Evolutionary conservation across 2,888 invertebrate genomes (phyloP), one percentile per base, ranked within the genome.

Genomic region (Plebejus anna): DNA sequence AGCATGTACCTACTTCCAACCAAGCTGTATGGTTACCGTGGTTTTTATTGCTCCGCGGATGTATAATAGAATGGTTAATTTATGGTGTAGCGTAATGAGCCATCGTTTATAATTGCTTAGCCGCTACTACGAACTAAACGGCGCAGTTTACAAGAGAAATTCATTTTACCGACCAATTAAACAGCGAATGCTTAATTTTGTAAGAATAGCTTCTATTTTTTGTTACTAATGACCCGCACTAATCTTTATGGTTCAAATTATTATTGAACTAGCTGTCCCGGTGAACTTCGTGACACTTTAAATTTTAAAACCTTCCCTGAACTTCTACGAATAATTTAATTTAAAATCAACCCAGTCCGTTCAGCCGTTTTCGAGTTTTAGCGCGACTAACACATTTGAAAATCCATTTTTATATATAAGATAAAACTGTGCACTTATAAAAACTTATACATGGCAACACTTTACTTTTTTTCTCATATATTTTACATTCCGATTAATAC

Each of bases 81-180:
- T 22, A 59, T 22, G 59, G 59, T 22, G 6, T n/a, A 59, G 13
- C 59, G n/a, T 59, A 59, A 59, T 59, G 59, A 59, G 11, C 59
- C n/a, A 59, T 59, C 22, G 59, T 7, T 22, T 59, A 59, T 59
- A 59, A 59, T 59, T 59, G 22, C 59, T 59, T 59, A 59, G 7
- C 22, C n/a, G 22, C 22, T 22, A 22, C 22, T 22, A 59, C 22
- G 59, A 59, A 59, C 59, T 59, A 59, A 59, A 59, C 59, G 59
- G 1, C 59, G n/a, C 6, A 22, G 6, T 22, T 59, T 59, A 59
- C 22, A 59, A 59, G 59, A 22, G 2, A 59, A 59, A 13, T 59
- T 59, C n/a, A 59, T 59, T 22, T 22, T 59, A 59, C 59, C 59
- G 7, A n/a, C 59, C 59, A 61, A 61, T 61, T 61, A 61, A 22